phyloP scores from a whole-genome alignment of 2,888 invertebrate genomes.

The Drosophila buzzatii region DNA sequence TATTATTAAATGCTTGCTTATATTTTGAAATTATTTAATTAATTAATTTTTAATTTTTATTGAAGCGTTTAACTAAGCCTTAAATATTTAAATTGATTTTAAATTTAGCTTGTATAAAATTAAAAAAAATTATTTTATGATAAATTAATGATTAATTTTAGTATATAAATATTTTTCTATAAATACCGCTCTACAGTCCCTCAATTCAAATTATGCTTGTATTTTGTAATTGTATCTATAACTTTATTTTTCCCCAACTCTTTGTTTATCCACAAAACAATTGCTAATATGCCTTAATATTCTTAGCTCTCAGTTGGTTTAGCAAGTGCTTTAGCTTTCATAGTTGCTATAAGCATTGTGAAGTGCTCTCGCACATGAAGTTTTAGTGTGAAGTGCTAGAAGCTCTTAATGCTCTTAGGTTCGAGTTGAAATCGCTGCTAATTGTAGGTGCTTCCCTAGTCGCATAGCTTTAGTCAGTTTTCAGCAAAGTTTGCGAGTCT shows the following conservation, averaged over 20 bases:
- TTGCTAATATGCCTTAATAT: background rate
- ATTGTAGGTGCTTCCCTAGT: slow-evolving; percentile 1
- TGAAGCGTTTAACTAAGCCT: too few relatives aligned
- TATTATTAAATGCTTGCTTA: too few relatives aligned
- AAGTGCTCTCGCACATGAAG: background rate
- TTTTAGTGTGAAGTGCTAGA: background rate
- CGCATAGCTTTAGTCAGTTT: background rate
- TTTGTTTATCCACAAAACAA: background rate
- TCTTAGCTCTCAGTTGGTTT: background rate
- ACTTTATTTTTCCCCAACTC: too few relatives aligned
- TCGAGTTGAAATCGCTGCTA: background rate
- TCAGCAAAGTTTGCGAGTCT: background rate
- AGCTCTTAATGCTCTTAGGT: background rate
- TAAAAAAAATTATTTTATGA: too few relatives aligned
- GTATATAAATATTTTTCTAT: too few relatives aligned
- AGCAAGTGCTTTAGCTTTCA: background rate
- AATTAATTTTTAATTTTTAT: too few relatives aligned
- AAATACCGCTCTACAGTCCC: background rate
- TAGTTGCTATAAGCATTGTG: background rate
- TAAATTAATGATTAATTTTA: too few relatives aligned
- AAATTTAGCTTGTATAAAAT: too few relatives aligned
- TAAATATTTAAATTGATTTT: too few relatives aligned
- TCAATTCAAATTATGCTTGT: background rate
- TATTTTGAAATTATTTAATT: too few relatives aligned
- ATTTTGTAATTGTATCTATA: background rate